These are phyloP conservation scores for Brachyhypopomus gauderio DNA, from an alignment of 2,113 vertebrate species.

Conservation along the genomic window DNA sequence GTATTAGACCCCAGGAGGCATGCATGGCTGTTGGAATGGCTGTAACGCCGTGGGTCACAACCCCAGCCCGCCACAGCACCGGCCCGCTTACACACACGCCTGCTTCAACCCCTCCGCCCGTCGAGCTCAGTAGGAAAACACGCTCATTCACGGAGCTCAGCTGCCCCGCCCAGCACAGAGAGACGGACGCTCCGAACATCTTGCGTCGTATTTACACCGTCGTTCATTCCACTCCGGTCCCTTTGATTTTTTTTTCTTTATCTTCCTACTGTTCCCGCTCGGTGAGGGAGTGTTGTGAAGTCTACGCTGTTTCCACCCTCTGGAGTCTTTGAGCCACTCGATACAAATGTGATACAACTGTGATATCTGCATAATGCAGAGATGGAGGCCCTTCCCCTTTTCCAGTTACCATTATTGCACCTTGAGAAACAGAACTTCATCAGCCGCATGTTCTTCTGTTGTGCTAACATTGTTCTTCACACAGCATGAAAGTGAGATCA, in stretches of 20 bases:
- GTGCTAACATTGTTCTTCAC: background rate
- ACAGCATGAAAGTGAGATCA: background rate
- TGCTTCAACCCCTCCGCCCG: background rate
- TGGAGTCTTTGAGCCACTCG: background rate
- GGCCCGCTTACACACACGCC: background rate
- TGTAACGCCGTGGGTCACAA: background rate
- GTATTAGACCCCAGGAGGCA: background rate
- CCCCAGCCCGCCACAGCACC: background rate
- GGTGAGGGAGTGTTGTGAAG: background rate
- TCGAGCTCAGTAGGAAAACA: background rate
- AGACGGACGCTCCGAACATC: no score
- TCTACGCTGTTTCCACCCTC: background rate
- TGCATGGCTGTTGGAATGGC: background rate
- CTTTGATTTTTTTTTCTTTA: no score
- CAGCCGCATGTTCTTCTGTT: no score
- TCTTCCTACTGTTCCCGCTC: no score
- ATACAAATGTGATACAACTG: background rate
- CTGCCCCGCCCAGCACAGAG: no score
- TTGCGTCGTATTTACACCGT: background rate
- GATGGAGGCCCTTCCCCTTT: background rate
- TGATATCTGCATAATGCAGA: no score
- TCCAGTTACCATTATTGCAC: background rate
- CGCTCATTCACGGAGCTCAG: no score
- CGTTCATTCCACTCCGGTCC: background rate
- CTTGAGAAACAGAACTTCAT: no score